Percentiles rank a stretch among this genome's conserved stretches.
Evolutionary conservation across 2,113 vertebrate genomes (phyloP).

Genomic region (Siphamia tubifer): DNA sequence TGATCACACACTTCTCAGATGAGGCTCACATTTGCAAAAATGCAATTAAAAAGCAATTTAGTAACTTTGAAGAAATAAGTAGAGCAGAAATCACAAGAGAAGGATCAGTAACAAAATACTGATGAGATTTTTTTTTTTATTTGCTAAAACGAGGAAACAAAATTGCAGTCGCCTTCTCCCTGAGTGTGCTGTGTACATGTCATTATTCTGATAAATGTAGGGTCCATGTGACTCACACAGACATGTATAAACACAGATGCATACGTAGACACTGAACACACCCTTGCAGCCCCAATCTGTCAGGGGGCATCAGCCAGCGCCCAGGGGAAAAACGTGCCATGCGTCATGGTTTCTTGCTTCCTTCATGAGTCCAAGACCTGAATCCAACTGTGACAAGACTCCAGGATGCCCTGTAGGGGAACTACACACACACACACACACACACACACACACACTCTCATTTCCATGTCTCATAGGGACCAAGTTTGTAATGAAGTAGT

Average conservation of each 20-base stretch:
- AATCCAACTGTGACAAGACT: slow-evolving; percentile 33
- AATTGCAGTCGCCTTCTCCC: not conserved
- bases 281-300: slow-evolving; percentile 76
- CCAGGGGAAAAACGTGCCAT: slow-evolving; percentile 49
- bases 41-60: slow-evolving; percentile 24
- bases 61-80: not conserved
- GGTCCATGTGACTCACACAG: not conserved
- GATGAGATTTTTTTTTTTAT: slow-evolving; percentile 10
- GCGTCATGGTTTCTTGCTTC: slow-evolving; percentile 30
- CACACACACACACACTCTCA: too few relatives aligned
- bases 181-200: slow-evolving; percentile 7
- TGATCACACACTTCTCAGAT: not conserved
- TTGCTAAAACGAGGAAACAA: slow-evolving; percentile 30
- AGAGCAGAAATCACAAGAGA: not conserved
- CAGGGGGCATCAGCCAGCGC: slow-evolving; percentile 68
- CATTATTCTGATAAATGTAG: slow-evolving; percentile 37
- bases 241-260: not conserved
- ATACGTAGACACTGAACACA: slow-evolving; percentile 17
- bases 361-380: slow-evolving; percentile 8
- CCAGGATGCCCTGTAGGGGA: slow-evolving; percentile 14
- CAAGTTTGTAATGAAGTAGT: too few relatives aligned
- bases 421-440: slow-evolving; percentile 9
- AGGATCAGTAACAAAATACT: slow-evolving; percentile 12
- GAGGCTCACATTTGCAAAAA: not conserved
- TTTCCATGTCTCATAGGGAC: too few relatives aligned